phyloP scores from a whole-genome alignment of 2,113 vertebrate genomes.

The Phalacrocorax carbo region DNA sequence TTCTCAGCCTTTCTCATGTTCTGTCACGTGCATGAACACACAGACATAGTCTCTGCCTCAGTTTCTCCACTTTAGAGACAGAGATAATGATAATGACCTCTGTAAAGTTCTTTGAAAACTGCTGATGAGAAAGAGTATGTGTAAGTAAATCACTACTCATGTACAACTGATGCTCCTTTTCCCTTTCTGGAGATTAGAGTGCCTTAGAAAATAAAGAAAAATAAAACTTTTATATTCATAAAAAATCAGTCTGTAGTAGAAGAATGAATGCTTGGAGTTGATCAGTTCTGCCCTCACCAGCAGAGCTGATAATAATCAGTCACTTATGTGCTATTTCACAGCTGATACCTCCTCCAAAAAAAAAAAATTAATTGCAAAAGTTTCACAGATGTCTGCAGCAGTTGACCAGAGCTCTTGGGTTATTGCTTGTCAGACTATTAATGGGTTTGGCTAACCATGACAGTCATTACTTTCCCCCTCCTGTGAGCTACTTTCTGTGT shows the following conservation, averaged over 20 bases:
- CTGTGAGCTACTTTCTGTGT: conserved; percentile 85
- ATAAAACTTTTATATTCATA: background rate
- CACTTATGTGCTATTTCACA: conserved; percentile 72
- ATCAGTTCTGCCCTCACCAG: conserved; percentile 35
- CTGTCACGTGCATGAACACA: background rate
- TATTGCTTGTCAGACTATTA: conserved; percentile 85
- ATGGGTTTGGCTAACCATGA: conserved; percentile 85
- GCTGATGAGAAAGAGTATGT: background rate
- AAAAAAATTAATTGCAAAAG: conserved; percentile 80
- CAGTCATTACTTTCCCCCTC: conserved; percentile 84
- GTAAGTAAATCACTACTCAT: background rate
- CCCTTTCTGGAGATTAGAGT: background rate
- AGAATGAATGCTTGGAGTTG: conserved; percentile 14
- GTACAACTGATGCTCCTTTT: background rate
- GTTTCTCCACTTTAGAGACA: background rate
- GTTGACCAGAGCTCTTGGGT: conserved; percentile 85
- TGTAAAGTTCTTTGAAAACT: background rate
- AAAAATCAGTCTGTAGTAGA: conserved; percentile 22
- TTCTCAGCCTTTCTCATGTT: background rate
- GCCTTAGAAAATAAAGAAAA: conserved; percentile 13
- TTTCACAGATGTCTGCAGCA: conserved; percentile 83
- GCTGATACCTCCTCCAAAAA: conserved; percentile 72
- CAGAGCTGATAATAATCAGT: conserved; percentile 73
- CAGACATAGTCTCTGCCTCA: background rate
- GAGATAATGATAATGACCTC: background rate